These are phyloP conservation scores for Suricata suricatta DNA, from an alignment of 2,113 vertebrate species.

Conservation along the genomic window DNA sequence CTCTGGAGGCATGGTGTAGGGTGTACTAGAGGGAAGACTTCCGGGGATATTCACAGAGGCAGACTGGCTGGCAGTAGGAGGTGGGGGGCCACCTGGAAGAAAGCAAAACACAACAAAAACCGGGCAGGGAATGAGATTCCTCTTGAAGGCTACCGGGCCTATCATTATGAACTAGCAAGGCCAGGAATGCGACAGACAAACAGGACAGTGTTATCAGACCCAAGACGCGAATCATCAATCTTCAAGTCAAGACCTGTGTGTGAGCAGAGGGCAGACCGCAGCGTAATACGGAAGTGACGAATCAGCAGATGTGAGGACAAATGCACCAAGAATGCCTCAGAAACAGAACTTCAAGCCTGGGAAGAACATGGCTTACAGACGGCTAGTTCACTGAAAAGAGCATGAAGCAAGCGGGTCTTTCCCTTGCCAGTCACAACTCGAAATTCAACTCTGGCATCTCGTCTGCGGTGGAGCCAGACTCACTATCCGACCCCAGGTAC, in stretches of 20 bases:
- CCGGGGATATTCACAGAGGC: constrained; percentile 90
- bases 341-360: not conserved
- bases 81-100: constrained; percentile 91
- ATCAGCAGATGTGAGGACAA: not conserved
- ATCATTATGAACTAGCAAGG: not conserved
- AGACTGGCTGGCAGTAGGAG: constrained; percentile 92
- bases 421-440: not conserved
- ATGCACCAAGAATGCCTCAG: not conserved
- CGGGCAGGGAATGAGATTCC: not conserved
- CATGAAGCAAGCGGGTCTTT: not conserved
- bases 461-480: not conserved
- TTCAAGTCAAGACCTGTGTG: not conserved
- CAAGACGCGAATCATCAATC: not conserved
- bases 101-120: not conserved
- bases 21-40: constrained; percentile 94
- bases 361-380: not conserved
- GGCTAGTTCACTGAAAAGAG: not conserved
- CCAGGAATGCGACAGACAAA: not conserved
- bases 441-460: not conserved
- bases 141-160: not conserved
- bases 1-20: constrained; percentile 98
- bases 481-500: not conserved
- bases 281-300: not conserved
- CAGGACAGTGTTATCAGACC: constrained; percentile 22
- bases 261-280: not conserved